phyloP scores from a whole-genome alignment of 2,113 vertebrate genomes.

The Oryzias woworae region DNA sequence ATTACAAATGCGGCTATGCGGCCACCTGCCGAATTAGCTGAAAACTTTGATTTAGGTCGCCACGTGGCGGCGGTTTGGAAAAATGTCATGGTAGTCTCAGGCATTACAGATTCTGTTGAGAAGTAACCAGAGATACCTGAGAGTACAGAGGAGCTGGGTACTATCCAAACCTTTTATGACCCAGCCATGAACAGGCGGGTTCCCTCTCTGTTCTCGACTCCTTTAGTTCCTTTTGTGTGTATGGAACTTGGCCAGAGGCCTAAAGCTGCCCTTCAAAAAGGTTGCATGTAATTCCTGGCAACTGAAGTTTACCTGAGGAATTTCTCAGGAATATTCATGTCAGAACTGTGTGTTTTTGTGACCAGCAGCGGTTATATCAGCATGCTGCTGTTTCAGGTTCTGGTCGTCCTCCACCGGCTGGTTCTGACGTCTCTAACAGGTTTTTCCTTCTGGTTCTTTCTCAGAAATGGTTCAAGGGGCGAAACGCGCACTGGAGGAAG shows the following conservation, averaged over 20 bases:
- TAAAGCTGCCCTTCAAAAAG: conserved; percentile 1
- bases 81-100: too few relatives aligned
- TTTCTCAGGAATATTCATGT: conserved; percentile 48
- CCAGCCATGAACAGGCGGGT: too few relatives aligned
- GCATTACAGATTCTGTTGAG: too few relatives aligned
- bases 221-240: background rate
- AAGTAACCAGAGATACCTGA: too few relatives aligned
- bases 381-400: conserved; percentile 31
- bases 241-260: conserved; percentile 10
- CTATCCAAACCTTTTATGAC: too few relatives aligned
- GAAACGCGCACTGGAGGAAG: conserved; percentile 87
- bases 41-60: too few relatives aligned
- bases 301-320: conserved; percentile 16
- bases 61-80: too few relatives aligned
- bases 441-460: conserved; percentile 18
- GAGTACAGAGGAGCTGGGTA: too few relatives aligned
- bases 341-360: conserved; percentile 1
- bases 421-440: background rate
- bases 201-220: too few relatives aligned
- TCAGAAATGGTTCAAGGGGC: conserved; percentile 92
- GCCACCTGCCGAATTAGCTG: too few relatives aligned
- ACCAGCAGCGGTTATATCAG: conserved; percentile 24
- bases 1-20: too few relatives aligned
- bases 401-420: background rate
- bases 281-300: conserved; percentile 5